These are phyloP conservation scores for Drepana falcataria DNA, from an alignment of 2,888 invertebrate genomes.

Conservation along the genomic window DNA sequence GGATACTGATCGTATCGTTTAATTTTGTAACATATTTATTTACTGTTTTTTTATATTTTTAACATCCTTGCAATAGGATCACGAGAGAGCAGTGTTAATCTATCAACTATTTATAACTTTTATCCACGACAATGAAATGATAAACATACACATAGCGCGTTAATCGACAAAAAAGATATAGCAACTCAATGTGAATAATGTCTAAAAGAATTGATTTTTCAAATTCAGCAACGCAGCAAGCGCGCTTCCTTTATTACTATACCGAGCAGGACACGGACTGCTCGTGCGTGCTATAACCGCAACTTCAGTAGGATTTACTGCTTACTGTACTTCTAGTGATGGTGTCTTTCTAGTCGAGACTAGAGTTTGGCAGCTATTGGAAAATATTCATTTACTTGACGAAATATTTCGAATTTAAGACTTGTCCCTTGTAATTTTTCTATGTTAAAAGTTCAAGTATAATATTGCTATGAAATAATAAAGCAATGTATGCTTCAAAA, in stretches of 20 bases:
- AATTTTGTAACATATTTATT: conserved; percentile 34
- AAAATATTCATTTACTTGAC: conserved; percentile 12
- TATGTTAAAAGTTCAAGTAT: conserved; percentile 54
- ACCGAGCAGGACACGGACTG: not conserved
- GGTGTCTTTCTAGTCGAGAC: conserved; percentile 14
- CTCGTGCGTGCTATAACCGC: conserved; percentile 12
- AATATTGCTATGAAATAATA: conserved; percentile 43
- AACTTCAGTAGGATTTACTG: conserved; percentile 20
- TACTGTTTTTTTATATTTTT: conserved; percentile 15
- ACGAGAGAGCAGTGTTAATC: conserved; percentile 25
- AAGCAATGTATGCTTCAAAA: conserved; percentile 35
- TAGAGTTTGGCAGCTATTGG: conserved; percentile 35
- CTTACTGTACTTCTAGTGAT: conserved; percentile 10
- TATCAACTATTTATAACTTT: conserved; percentile 21
- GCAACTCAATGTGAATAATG: conserved; percentile 16
- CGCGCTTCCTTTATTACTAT: conserved; percentile 12
- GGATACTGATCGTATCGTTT: conserved; percentile 24
- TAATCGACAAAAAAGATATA: conserved; percentile 15
- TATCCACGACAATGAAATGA: not conserved
- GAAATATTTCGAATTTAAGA: conserved; percentile 27
- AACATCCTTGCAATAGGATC: conserved; percentile 5
- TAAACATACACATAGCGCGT: conserved; percentile 13
- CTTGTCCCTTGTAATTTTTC: conserved; percentile 49
- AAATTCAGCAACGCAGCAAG: not conserved
- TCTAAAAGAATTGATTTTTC: not conserved